These are phyloP conservation scores for Ptychodera flava DNA, from an alignment of 35 echinoderm and acorn worm species.

Conservation along the genomic window DNA sequence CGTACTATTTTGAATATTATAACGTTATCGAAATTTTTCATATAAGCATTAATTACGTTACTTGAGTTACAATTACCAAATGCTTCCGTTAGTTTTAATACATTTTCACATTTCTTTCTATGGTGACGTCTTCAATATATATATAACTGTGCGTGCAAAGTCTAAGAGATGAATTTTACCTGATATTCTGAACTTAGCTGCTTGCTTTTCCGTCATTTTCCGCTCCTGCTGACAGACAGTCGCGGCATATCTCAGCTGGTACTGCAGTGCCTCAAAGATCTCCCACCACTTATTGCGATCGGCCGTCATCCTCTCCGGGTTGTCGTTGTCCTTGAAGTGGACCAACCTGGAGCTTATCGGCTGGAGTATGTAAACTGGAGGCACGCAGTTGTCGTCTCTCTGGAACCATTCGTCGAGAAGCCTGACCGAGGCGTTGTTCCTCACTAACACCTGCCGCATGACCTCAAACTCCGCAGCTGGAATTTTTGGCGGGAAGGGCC, in stretches of 20 bases:
- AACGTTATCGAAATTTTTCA: no score
- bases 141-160: no score
- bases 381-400: constrained; percentile 53
- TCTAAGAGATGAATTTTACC: no score
- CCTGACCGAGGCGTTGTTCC: background rate
- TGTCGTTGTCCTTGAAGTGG: constrained; percentile 45
- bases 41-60: no score
- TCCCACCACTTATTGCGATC: constrained; percentile 63
- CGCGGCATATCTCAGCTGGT: background rate
- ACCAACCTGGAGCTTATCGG: constrained; percentile 43
- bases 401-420: constrained; percentile 41
- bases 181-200: background rate
- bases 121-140: no score
- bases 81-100: no score
- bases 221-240: background rate
- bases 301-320: constrained; percentile 26
- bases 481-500: constrained; percentile 63
- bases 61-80: no score
- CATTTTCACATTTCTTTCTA: no score
- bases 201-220: background rate
- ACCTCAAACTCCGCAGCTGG: constrained; percentile 40
- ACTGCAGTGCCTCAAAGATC: constrained; percentile 34
- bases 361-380: constrained; percentile 66
- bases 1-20: no score
- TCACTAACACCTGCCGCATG: constrained; percentile 30